phyloP scores from a whole-genome alignment of 2,797 vertebrate genomes.

The Carduelis carduelis region DNA sequence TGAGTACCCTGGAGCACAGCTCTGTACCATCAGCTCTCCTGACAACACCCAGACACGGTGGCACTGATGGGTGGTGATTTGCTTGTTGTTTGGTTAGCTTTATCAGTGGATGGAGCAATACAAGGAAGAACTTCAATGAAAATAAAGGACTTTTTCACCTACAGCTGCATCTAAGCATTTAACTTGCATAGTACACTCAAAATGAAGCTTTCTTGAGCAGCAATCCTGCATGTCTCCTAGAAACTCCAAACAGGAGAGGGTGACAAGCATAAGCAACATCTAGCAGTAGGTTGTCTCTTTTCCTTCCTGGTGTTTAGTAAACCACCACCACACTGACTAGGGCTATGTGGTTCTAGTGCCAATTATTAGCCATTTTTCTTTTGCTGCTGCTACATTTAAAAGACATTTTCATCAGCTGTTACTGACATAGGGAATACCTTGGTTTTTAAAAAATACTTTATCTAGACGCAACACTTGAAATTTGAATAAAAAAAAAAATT shows the following conservation, averaged over 20 bases:
- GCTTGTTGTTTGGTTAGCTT: background rate
- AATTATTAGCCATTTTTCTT: background rate
- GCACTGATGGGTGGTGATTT: background rate
- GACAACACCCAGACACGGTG: background rate
- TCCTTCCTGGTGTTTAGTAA: background rate
- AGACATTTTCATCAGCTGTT: slow-evolving; percentile 11
- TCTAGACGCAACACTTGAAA: slow-evolving; percentile 39
- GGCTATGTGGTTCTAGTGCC: slow-evolving; percentile 7
- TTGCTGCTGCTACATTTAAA: slow-evolving; percentile 44
- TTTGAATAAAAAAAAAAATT: slow-evolving; percentile 4
- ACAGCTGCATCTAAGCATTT: slow-evolving; percentile 2
- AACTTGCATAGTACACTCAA: slow-evolving; percentile 52
- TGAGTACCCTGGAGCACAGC: background rate
- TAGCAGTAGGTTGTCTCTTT: background rate
- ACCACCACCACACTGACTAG: slow-evolving; percentile 10
- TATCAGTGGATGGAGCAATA: background rate
- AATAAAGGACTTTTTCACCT: background rate
- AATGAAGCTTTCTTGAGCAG: background rate
- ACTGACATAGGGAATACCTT: slow-evolving; percentile 33
- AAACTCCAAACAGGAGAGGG: slow-evolving; percentile 1
- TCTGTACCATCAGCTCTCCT: slow-evolving; percentile 1
- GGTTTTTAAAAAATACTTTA: slow-evolving; percentile 30
- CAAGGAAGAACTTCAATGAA: background rate
- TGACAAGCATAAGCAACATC: background rate
- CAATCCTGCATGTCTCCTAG: background rate